These are phyloP conservation scores for Cheilosia pagana DNA, from an alignment of 2,888 invertebrate species.

Conservation along the genomic window DNA sequence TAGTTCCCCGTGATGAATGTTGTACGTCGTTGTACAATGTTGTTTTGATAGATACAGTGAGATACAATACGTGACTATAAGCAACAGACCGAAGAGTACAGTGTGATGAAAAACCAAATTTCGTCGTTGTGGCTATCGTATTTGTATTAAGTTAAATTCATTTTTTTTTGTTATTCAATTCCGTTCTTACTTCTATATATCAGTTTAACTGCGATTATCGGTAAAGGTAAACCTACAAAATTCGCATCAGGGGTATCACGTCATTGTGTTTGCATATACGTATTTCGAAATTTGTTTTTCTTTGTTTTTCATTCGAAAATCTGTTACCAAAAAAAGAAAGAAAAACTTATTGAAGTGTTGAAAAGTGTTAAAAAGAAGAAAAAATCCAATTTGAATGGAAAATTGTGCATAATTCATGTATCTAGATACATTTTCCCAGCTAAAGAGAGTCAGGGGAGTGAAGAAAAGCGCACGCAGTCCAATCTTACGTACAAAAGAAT, in stretches of 20 bases:
- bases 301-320: conserved; percentile 2
- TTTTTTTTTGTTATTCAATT: conserved; percentile 15
- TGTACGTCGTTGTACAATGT: conserved; percentile 56
- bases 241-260: neutral
- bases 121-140: conserved; percentile 48
- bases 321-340: neutral
- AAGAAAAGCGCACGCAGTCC: conserved; percentile 63
- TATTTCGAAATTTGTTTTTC: conserved; percentile 26
- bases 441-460: conserved; percentile 47
- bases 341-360: conserved; percentile 15
- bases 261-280: conserved; percentile 20
- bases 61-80: conserved; percentile 72
- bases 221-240: conserved; percentile 33
- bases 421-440: conserved; percentile 61
- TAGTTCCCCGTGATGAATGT: conserved; percentile 69
- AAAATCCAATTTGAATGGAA: conserved; percentile 53
- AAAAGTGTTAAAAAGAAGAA: neutral
- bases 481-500: conserved; percentile 71
- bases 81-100: conserved; percentile 68
- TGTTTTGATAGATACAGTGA: conserved; percentile 68
- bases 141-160: conserved; percentile 36
- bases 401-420: conserved; percentile 71
- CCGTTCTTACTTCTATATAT: conserved; percentile 24
- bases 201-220: conserved; percentile 23
- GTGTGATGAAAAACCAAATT: conserved; percentile 63